phyloP scores from a whole-genome alignment of 35 echinoderm and acorn worm genomes.

The Heliocidaris erythrogramma region DNA sequence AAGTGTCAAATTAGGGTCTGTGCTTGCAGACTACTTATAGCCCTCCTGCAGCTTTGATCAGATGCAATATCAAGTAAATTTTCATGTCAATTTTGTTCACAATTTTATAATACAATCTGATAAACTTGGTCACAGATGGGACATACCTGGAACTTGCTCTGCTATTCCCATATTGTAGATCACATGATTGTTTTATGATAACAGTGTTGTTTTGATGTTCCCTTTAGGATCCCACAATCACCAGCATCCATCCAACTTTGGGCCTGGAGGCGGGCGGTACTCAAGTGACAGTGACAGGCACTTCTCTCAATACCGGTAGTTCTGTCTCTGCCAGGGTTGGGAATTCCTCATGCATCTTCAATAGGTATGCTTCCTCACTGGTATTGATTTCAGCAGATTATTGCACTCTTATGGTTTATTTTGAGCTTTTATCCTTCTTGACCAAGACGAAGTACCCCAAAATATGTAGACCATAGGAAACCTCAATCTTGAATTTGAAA shows the following conservation, averaged over 20 bases:
- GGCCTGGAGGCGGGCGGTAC: slow-evolving; percentile 11
- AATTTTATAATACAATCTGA: too few species aligned
- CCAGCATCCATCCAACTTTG: background rate
- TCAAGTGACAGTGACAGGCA: background rate
- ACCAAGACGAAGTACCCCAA: background rate
- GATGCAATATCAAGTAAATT: too few species aligned
- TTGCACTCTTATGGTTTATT: background rate
- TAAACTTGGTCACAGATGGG: too few species aligned
- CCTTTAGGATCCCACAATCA: background rate
- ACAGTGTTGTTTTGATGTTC: background rate
- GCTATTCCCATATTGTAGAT: too few species aligned
- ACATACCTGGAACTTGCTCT: too few species aligned
- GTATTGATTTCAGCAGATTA: background rate
- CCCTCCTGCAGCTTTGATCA: too few species aligned
- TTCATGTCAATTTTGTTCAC: too few species aligned
- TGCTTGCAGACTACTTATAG: too few species aligned
- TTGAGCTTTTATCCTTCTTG: background rate
- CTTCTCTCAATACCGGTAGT: background rate
- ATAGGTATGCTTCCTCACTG: background rate
- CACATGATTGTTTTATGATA: too few species aligned
- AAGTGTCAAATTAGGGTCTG: too few species aligned
- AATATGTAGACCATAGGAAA: too few species aligned
- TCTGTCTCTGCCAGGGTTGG: background rate
- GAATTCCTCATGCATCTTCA: background rate
- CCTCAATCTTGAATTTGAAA: too few species aligned